Conservation (phyloP, 2,113 vertebrate species). For the Saguinus imperator region DNA sequence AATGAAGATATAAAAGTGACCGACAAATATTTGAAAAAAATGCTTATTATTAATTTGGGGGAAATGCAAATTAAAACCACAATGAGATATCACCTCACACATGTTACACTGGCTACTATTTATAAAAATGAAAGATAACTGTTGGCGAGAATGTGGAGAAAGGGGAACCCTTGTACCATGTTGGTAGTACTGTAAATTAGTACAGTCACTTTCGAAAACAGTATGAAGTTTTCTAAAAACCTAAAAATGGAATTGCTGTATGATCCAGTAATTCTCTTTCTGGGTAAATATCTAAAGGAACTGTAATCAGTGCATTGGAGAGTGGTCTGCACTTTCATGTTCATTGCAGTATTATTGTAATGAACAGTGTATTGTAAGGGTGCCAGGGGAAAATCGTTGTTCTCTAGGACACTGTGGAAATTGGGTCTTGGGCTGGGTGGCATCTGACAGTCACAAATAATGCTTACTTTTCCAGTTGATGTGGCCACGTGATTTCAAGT, state of each 20-base stretch:
- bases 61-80: not conserved
- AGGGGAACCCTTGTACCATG: not conserved
- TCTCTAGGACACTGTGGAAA: constrained; percentile 28
- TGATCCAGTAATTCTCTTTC: not conserved
- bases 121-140: not conserved
- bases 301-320: not conserved
- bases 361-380: not conserved
- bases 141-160: not conserved
- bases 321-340: not conserved
- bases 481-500: constrained; percentile 61
- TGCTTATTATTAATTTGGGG: not conserved
- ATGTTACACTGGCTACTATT: not conserved
- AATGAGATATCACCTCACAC: not conserved
- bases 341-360: not conserved
- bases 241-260: not conserved
- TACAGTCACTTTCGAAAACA: not conserved
- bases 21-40: not conserved
- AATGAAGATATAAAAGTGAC: not conserved
- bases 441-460: constrained; percentile 28
- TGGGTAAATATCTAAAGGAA: not conserved
- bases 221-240: not conserved
- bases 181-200: not conserved
- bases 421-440: constrained; percentile 48
- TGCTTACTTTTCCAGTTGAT: constrained; percentile 48
- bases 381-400: not conserved